Conservation (phyloP, 2,797 vertebrate species). For the Xiphophorus birchmanni region DNA sequence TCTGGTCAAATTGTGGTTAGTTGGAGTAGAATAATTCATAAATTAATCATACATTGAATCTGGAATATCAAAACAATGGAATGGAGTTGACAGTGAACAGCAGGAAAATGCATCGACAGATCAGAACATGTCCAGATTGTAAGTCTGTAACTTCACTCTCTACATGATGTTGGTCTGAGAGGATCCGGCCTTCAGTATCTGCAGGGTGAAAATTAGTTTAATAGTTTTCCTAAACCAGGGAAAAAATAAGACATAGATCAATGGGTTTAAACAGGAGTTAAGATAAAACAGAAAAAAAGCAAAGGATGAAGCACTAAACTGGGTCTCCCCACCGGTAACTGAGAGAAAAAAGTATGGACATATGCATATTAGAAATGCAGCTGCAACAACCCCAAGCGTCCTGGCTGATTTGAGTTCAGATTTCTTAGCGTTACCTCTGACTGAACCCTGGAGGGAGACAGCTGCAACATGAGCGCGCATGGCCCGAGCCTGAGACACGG, state of each 20-base stretch:
- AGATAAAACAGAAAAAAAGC: background rate
- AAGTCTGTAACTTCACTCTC: background rate
- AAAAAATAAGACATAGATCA: background rate
- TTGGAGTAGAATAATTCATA: background rate
- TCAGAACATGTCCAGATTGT: background rate
- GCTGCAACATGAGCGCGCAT: background rate
- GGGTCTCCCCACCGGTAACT: background rate
- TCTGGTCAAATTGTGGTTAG: background rate
- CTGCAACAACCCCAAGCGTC: background rate
- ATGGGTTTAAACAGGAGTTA: background rate
- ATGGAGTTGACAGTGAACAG: background rate
- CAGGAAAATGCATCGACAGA: background rate
- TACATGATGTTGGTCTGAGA: background rate
- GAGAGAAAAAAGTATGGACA: background rate
- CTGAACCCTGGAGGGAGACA: background rate
- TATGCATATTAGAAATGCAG: background rate
- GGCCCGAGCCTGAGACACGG: background rate
- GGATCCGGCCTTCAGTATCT: background rate
- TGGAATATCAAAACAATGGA: background rate
- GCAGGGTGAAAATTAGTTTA: slow-evolving; percentile 2
- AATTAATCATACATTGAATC: background rate
- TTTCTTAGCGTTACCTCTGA: background rate
- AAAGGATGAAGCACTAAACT: background rate
- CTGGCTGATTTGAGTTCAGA: slow-evolving; percentile 3
- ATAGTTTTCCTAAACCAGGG: slow-evolving; percentile 9